A percentile compares a stretch with the other conserved stretches of the same genome.
phyloP scores from a whole-genome alignment of 2,888 invertebrate genomes.

The Ormyrus labotus region DNA sequence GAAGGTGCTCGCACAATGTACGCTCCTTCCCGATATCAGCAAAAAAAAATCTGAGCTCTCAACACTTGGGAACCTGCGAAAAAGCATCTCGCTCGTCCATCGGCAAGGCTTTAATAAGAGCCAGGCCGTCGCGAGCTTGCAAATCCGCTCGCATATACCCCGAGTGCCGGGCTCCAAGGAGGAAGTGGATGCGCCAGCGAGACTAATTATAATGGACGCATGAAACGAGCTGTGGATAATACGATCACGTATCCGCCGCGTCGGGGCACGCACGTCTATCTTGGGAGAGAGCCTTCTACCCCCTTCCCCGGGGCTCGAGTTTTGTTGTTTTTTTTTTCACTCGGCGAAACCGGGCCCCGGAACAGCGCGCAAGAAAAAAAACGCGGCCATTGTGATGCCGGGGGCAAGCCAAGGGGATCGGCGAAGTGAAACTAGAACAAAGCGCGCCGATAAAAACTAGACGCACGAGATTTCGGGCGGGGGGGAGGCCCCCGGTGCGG shows the following conservation, averaged over 20 bases:
- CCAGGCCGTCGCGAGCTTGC: not conserved
- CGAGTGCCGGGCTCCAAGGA: not conserved
- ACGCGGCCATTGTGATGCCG: slow-evolving; percentile 70
- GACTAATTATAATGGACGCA: slow-evolving; percentile 55
- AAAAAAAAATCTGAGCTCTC: not conserved
- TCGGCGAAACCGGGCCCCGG: slow-evolving; percentile 54
- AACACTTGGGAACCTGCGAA: not conserved
- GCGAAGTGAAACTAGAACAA: slow-evolving; percentile 71
- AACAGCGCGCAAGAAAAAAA: slow-evolving; percentile 69
- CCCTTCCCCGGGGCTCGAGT: not conserved
- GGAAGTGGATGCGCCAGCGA: slow-evolving; percentile 51
- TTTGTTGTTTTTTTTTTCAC: slow-evolving; percentile 38
- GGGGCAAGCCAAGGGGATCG: slow-evolving; percentile 61
- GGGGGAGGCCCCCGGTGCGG: slow-evolving; percentile 8
- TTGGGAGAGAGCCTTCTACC: slow-evolving; percentile 28
- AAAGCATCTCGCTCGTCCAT: not conserved
- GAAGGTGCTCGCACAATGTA: not conserved
- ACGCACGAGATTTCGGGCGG: slow-evolving; percentile 62
- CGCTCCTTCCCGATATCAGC: not conserved
- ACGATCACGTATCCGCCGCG: slow-evolving; percentile 47
- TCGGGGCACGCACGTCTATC: not conserved
- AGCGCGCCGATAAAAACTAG: slow-evolving; percentile 72
- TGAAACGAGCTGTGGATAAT: slow-evolving; percentile 57
- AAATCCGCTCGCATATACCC: too few species aligned
- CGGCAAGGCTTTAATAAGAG: not conserved